These are phyloP conservation scores for Tachina lurida DNA, from an alignment of 2,888 invertebrate genomes.

Conservation along the genomic window DNA sequence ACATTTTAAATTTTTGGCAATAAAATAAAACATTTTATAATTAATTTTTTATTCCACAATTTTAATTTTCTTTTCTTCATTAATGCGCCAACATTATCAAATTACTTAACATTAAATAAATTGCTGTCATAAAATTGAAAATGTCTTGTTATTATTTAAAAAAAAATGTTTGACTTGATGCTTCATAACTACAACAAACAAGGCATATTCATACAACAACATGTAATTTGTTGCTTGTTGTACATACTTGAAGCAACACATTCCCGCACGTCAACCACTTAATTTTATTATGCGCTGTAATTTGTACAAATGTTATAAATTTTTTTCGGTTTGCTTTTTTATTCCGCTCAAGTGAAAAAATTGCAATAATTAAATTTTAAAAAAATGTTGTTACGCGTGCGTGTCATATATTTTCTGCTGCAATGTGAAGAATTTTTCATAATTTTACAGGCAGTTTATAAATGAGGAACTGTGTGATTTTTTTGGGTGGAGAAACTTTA, in stretches of 20 bases:
- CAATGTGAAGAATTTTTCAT: background rate
- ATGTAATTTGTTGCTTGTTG: background rate
- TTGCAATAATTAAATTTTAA: constrained; percentile 72
- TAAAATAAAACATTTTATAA: too few relatives aligned
- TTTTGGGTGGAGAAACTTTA: too few relatives aligned
- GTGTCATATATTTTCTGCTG: constrained; percentile 56
- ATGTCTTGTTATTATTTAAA: constrained; percentile 75
- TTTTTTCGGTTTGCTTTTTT: constrained; percentile 10
- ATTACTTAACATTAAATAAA: constrained; percentile 74
- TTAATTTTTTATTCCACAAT: background rate
- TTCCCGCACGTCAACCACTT: constrained; percentile 16
- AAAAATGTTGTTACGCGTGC: constrained; percentile 70
- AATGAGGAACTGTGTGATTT: too few relatives aligned
- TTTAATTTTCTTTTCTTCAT: background rate
- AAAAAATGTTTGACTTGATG: constrained; percentile 77
- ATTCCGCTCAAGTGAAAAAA: constrained; percentile 65
- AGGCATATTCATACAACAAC: constrained; percentile 25
- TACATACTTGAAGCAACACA: background rate
- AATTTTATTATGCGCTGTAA: constrained; percentile 12
- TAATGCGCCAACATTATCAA: constrained; percentile 4
- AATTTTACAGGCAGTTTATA: background rate
- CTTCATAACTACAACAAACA: constrained; percentile 37
- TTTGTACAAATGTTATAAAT: constrained; percentile 16
- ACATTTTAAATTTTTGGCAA: too few relatives aligned
- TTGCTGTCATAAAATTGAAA: constrained; percentile 75